Base-by-base conservation (phyloP, 1,140 invertebrate genomes). In the Paracyclopina nana region DNA sequence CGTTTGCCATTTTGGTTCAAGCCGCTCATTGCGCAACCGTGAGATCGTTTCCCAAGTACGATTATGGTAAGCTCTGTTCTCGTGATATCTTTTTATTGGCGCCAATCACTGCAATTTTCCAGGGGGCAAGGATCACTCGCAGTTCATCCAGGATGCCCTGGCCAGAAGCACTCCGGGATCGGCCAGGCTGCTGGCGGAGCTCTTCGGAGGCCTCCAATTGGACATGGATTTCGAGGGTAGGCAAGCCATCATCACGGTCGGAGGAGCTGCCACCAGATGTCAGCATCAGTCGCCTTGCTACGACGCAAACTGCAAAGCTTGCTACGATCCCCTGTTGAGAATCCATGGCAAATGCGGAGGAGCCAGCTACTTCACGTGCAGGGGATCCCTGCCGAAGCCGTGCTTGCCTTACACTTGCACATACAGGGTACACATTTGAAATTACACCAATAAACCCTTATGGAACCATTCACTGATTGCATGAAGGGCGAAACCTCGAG, bases 241-340 rank as follows among this genome's bases (percentile, higher is more conserved):
- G 18, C 22, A 48, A 30, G 45, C 45, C 2, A 28, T 48, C 2
- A 48, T 48, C 8, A 28, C 45, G 2, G 45, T 48, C 4, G 45
- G 45, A 6, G 45, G 45, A 48, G 45, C 45, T 2, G 45, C 45
- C 5, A 48, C 45, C n/a, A 3, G 45, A 30, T 48, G 45, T 48
- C 45, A 48, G 22, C 45, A 48, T 48, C 45, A 48, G n/a, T 48
- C 45, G 12, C 45, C 45, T 4, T 48, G 45, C 28, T 48, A 25
- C 25, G 45, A 48, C n/a, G 28, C 25, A 9, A 27, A 14, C 4
- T 48, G 45, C 25, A 27, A 27, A 16, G 8, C 30, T 28, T 48
- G 45, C 25, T 48, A 48, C 27, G 45, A 48, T 26, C 45, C 45
- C 30, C 30, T 48, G 27, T 31, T 48, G 16, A 22, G 45, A 29